Conservation (phyloP, 2,888 invertebrate genomes). For the Machimus rusticus region DNA sequence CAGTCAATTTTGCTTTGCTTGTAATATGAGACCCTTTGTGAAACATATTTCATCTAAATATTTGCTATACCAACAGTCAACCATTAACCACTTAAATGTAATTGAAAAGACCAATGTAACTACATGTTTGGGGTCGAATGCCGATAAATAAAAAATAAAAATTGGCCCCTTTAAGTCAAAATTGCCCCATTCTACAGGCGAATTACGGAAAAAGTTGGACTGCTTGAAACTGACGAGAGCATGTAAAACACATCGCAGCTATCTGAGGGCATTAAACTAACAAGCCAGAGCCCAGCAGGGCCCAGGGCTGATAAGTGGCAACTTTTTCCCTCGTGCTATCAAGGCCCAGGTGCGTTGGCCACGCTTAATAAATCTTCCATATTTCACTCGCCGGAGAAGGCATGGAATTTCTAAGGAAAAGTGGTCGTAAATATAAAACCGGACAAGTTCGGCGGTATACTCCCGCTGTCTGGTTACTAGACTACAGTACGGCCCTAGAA, state of each 20-base stretch:
- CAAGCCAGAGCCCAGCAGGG: not conserved
- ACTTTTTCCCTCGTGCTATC: not conserved
- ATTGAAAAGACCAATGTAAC: not conserved
- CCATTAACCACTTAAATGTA: not conserved
- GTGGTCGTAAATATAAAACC: slow-evolving; percentile 3
- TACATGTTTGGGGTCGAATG: not conserved
- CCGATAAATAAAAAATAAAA: not conserved
- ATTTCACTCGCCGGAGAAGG: not conserved
- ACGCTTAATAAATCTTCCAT: slow-evolving; percentile 20
- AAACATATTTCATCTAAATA: not conserved
- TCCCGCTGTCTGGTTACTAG: not conserved
- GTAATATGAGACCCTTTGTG: not conserved
- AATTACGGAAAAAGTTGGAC: not conserved
- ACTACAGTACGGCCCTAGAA: not conserved
- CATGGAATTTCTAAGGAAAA: not conserved
- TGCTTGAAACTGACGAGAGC: not conserved
- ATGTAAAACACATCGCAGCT: not conserved
- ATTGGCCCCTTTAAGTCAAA: not conserved
- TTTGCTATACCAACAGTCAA: not conserved
- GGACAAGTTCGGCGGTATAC: not conserved
- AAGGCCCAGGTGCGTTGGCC: not conserved
- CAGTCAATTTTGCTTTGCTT: not conserved
- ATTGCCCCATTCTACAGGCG: not conserved
- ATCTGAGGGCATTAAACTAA: not conserved
- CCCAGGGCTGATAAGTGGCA: not conserved